These are phyloP conservation scores for Trichogramma dendrolimi DNA, from an alignment of 2,888 invertebrate genomes.

Conservation along the genomic window DNA sequence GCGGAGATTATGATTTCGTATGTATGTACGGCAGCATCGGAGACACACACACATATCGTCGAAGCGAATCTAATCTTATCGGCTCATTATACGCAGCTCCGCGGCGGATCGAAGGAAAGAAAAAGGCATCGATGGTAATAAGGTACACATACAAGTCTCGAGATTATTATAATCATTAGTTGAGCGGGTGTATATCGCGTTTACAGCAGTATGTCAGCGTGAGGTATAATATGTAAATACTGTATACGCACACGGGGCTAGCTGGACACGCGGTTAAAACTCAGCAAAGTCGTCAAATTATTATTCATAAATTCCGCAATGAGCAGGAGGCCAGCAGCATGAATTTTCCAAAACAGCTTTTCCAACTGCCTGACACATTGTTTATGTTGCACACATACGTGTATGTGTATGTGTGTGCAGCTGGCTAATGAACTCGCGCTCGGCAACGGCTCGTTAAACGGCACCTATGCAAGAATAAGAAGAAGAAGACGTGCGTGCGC, in stretches of 20 bases:
- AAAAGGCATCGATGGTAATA: no score
- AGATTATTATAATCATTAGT: background rate
- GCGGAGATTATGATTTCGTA: no score
- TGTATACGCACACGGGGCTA: background rate
- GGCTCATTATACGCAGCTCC: no score
- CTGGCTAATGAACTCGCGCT: slow-evolving; percentile 23
- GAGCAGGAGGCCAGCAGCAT: no score
- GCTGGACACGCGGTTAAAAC: background rate
- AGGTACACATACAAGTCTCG: no score
- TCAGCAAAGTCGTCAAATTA: no score
- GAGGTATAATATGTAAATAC: no score
- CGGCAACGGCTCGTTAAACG: slow-evolving; percentile 24
- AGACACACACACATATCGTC: no score
- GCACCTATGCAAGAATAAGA: background rate
- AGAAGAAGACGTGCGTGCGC: slow-evolving; percentile 14
- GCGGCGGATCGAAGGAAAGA: no score
- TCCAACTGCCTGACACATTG: slow-evolving; percentile 15
- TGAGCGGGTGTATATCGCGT: background rate
- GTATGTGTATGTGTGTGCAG: background rate
- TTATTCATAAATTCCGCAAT: background rate
- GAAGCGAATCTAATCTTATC: no score
- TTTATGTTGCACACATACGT: background rate
- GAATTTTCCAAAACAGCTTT: background rate
- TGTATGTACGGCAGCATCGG: no score
- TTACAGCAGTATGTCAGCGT: background rate